Base-by-base conservation (phyloP, 2,797 vertebrate genomes). In the Myripristis murdjan region DNA sequence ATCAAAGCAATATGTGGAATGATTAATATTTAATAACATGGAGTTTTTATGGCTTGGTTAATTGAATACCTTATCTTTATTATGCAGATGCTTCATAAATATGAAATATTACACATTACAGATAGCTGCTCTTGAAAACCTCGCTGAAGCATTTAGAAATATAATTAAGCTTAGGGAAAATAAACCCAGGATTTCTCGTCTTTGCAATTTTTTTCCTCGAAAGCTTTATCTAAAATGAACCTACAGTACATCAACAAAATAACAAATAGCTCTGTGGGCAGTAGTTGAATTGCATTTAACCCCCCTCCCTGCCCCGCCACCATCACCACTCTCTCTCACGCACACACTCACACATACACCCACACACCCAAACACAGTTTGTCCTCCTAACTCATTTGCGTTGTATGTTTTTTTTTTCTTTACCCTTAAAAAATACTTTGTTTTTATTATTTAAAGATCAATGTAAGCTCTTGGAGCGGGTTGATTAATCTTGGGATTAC, bases 51-150 rank as follows among this genome's bases (percentile, higher is more conserved):
- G 89, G 91, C 73, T 87, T 73, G 52, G 69, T 94, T 96, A 95
- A 97, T 96, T 97, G 89, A 96, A 96, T 92, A 94, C 89, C 96
- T 98, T 98, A 98, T 98, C 97, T 96, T 92, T 93, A 95, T 94
- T 93, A 91, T 94, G 91, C 97, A 98, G 96, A 97, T 96, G 94
- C 90, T 93, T 94, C 90, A 93, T 95, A 96, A 96, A 94, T 96
- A 94, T 94, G 91, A 96, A 95, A 96, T 96, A 95, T 90, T 94
- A 92, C 95, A 95, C 95, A 97, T 96, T 94, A 95, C 93, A 94
- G 86, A 83, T 94, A 92, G 93, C 94, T 96, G 89, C 92, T 94
- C 93, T 95, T 94, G 92, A 95, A 95, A 95, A 95, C 93, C 88
- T 92, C 93, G 94, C 74, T 95, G 92, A 95, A 96, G 95, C 95